A percentile compares a stretch with the other conserved stretches of the same genome.
Evolutionary conservation across 2,797 vertebrate species (phyloP).

Genomic region (Sebastolobus alascanus): DNA sequence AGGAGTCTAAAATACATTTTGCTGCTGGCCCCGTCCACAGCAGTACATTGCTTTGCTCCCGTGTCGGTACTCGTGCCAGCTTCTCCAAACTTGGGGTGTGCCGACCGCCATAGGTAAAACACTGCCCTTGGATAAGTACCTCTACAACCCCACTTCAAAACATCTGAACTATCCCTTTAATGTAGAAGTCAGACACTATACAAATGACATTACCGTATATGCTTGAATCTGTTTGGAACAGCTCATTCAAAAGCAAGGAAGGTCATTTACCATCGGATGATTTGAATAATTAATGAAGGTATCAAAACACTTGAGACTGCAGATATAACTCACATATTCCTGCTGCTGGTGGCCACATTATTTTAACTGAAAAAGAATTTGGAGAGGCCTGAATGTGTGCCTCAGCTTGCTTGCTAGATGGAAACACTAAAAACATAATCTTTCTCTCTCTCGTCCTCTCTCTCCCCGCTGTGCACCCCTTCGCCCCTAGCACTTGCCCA

Average conservation of each 20-base stretch:
- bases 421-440: not conserved
- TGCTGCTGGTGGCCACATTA: not conserved
- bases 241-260: not conserved
- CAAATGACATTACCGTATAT: not conserved
- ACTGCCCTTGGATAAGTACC: not conserved
- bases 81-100: not conserved
- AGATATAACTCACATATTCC: not conserved
- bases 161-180: not conserved
- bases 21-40: not conserved
- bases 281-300: not conserved
- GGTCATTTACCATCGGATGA: not conserved
- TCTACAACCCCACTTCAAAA: not conserved
- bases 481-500: no score
- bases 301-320: not conserved
- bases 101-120: not conserved
- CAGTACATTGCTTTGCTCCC: not conserved
- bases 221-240: not conserved
- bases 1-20: not conserved
- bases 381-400: not conserved
- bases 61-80: not conserved
- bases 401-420: not conserved
- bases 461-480: not conserved
- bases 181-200: not conserved
- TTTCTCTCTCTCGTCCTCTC: not conserved
- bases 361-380: not conserved